A percentile compares a stretch with the other conserved stretches of the same genome.
phyloP scores from a whole-genome alignment of 1,140 invertebrate genomes.

The Sipha flava region DNA sequence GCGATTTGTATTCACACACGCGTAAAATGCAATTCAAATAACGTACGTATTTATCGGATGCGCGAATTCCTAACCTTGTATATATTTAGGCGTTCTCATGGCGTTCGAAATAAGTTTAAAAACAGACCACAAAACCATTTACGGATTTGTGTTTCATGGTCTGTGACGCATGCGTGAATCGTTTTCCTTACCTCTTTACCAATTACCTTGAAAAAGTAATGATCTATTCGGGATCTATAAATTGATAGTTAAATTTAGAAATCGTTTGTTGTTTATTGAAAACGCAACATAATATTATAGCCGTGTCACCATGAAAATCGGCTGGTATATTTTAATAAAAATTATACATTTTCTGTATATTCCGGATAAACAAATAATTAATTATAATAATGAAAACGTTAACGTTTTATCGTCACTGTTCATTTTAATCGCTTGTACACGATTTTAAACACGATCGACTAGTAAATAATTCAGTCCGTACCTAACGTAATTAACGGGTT shows the following conservation, averaged over 20 bases:
- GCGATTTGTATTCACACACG: neutral
- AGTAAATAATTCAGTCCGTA: neutral
- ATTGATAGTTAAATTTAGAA: neutral
- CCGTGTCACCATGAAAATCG: too few species aligned
- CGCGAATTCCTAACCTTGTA: neutral
- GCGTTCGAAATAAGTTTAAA: neutral
- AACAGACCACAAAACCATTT: neutral
- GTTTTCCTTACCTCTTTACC: too few species aligned
- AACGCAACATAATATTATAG: neutral
- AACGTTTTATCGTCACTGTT: neutral
- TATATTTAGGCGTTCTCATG: neutral
- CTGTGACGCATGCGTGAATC: neutral
- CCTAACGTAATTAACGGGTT: too few species aligned
- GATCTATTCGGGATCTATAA: neutral
- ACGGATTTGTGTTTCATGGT: neutral
- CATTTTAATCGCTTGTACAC: neutral
- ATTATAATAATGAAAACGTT: conserved; percentile 1
- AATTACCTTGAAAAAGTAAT: conserved; percentile 4
- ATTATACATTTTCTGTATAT: too few species aligned
- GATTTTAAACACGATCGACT: neutral
- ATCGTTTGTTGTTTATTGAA: neutral
- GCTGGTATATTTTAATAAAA: too few species aligned
- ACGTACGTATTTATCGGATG: neutral
- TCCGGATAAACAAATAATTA: neutral
- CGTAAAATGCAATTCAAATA: neutral